phyloP scores from a whole-genome alignment of 2,113 vertebrate species.

The Ranitomeya variabilis region DNA sequence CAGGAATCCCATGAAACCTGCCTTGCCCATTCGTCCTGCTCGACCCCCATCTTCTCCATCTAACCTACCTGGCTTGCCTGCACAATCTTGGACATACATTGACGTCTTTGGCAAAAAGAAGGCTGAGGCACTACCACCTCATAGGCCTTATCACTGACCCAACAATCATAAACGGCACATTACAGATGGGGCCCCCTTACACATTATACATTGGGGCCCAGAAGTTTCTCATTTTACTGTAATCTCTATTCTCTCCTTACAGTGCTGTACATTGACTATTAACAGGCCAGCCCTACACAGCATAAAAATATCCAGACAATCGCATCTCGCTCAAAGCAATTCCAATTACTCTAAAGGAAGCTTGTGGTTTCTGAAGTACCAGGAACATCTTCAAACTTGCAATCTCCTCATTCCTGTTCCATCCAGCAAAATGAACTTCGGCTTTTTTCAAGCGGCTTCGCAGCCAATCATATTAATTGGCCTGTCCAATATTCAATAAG shows the following conservation, averaged over 20 bases:
- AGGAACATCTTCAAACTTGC: not conserved
- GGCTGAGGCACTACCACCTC: no score
- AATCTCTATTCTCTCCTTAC: not conserved
- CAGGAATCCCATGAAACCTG: no score
- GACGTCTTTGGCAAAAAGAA: no score
- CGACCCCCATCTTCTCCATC: no score
- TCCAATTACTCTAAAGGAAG: not conserved
- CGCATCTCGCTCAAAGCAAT: not conserved
- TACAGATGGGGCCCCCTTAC: no score
- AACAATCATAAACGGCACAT: no score
- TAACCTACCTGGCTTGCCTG: no score
- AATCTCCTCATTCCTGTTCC: not conserved
- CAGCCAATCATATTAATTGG: slow-evolving; percentile 3
- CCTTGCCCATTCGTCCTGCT: no score
- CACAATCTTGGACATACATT: no score
- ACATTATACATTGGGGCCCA: not conserved
- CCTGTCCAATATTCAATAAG: slow-evolving; percentile 5
- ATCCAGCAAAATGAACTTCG: not conserved
- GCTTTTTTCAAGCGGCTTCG: not conserved
- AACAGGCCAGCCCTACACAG: not conserved
- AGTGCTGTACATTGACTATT: not conserved
- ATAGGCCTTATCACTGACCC: no score
- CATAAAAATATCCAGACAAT: not conserved
- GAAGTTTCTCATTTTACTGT: not conserved
- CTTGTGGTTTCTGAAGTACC: not conserved